Base-by-base conservation (phyloP, 2,113 vertebrate species). In the Gallinago undulata region DNA sequence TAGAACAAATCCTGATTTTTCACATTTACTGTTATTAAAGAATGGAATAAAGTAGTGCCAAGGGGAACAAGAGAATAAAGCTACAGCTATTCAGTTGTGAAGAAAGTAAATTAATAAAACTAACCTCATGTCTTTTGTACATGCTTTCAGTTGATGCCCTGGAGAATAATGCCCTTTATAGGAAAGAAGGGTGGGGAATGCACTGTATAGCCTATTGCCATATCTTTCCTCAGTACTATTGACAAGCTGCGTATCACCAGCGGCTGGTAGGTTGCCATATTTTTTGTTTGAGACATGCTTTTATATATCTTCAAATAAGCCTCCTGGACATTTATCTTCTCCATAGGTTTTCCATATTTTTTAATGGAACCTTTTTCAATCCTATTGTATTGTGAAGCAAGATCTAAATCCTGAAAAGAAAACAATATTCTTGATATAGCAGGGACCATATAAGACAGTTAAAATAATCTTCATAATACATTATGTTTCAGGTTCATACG, bases 51-150 rank as follows among this genome's bases (percentile, higher is more conserved):
- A 98, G 95, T 97, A 96, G 79, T 90, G 97, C 97, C 97, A 82
- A 97, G 93, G 97, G 98, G 97, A 96, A 98, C 86, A 92, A 96
- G 77, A 97, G 95, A 97, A 97, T 94, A 97, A 97, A 97, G 84
- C 95, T 97, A 97, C 94, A 87, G 96, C 91, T 88, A 97, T 96
- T 98, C 98, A 97, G 92, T 98, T 98, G 97, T 98, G 96, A 97
- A 98, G 96, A 94, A 98, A 98, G 95, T 97, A 98, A 98, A 98
- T 98, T 98, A 98, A 98, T 98, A 97, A 98, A 97, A 97, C 96
- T 93, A 98, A 97, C 97, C 96, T 97, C 86, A 96, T 98, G 97
- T 97, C 94, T 97, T 97, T 97, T 97, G 81, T 96, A 96, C 89
- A 89, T 69, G 53, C 76, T 93, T 97, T 98, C 97, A 97, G 53